These are phyloP conservation scores for Entomobrya multifasciata DNA, from an alignment of 2,888 invertebrate genomes.

Conservation along the genomic window DNA sequence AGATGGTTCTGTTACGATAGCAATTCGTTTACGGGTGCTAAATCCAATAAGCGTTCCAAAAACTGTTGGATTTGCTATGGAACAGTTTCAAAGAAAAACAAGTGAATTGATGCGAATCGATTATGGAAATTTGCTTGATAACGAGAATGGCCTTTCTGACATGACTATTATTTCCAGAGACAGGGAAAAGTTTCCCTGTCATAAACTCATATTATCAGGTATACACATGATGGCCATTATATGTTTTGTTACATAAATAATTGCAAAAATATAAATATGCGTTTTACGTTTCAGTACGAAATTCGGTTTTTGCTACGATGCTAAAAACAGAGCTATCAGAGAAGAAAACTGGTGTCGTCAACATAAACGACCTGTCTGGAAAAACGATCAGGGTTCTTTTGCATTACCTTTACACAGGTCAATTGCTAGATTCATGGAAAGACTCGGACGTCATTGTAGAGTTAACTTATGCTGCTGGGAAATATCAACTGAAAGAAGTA, in stretches of 20 bases:
- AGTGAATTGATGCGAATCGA: not conserved
- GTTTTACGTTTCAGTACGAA: not conserved
- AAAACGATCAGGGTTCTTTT: not conserved
- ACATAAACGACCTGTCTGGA: not conserved
- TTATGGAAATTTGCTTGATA: not conserved
- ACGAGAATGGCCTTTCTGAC: not conserved
- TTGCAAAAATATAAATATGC: too few relatives aligned
- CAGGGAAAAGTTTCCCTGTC: not conserved
- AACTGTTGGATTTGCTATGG: not conserved
- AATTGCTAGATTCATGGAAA: not conserved
- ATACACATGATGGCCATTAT: not conserved
- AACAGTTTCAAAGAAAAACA: not conserved
- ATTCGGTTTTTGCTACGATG: not conserved
- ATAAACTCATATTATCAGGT: not conserved
- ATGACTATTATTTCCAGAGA: not conserved
- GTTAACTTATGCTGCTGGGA: too few relatives aligned
- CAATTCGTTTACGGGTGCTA: not conserved
- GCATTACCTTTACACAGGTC: not conserved
- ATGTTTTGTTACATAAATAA: not conserved
- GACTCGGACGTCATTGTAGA: not conserved
- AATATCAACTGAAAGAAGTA: not conserved
- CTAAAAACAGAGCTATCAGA: not conserved
- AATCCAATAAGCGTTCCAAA: not conserved
- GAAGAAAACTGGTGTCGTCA: not conserved
- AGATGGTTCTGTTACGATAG: not conserved